Evolutionary conservation across 2,797 vertebrate genomes (phyloP).

Genomic region (Cercopithecus neglectus): DNA sequence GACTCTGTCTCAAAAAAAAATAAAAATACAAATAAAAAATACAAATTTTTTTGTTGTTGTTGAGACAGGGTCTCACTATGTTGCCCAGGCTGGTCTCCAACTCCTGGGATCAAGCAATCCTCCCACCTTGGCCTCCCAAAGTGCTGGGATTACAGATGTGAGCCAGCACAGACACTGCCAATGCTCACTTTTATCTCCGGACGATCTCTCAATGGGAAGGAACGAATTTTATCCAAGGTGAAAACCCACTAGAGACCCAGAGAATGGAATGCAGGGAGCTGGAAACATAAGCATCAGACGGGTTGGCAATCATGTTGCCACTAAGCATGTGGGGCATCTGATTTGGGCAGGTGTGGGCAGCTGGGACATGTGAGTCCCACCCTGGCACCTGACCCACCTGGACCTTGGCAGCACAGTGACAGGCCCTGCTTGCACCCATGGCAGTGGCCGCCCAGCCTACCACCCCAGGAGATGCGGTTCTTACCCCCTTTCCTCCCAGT

Average conservation of each 20-base stretch:
- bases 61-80: no score
- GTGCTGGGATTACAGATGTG: no score
- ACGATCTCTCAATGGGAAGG: not conserved
- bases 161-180: no score
- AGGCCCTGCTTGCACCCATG: rapidly evolving
- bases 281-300: not conserved
- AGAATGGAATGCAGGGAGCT: not conserved
- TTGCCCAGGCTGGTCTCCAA: no score
- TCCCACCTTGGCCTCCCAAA: no score
- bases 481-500: not conserved
- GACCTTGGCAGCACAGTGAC: not conserved
- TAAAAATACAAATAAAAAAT: no score
- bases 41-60: no score
- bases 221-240: not conserved
- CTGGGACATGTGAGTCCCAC: not conserved
- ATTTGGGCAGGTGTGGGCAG: not conserved
- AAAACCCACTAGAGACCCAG: not conserved
- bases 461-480: not conserved
- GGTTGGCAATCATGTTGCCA: not conserved
- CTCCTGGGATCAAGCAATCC: no score
- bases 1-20: no score
- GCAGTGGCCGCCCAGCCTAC: not conserved
- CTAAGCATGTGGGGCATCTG: not conserved
- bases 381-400: not conserved
- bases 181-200: not conserved